Percentiles rank a stretch among this genome's conserved stretches.
These are phyloP conservation scores for Anhinga rufa DNA, from an alignment of 2,113 vertebrate genomes.

Conservation along the genomic window DNA sequence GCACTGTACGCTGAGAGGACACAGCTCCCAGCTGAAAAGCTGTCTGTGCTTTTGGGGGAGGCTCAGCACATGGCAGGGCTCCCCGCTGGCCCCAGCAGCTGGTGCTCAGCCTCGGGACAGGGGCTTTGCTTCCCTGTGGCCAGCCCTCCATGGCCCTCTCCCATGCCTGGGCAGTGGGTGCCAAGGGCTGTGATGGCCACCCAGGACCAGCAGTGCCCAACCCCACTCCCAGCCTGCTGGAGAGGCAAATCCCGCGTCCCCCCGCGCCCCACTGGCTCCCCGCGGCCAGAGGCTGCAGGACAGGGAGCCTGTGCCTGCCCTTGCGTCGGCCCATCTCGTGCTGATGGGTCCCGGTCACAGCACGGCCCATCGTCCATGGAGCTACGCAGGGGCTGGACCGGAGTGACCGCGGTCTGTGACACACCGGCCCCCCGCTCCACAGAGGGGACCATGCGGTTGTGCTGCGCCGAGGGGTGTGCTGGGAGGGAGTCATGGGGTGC, in stretches of 20 bases:
- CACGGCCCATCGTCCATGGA: fast-evolving
- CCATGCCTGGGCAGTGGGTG: not conserved
- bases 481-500: not conserved
- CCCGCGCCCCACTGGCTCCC: fast-evolving
- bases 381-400: not conserved
- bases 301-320: not conserved
- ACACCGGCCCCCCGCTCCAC: fast-evolving
- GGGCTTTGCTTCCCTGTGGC: not conserved
- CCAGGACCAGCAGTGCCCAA: not conserved
- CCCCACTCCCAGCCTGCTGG: not conserved
- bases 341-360: not conserved
- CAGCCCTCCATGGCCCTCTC: not conserved
- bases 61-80: not conserved
- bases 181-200: fast-evolving
- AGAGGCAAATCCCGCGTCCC: not conserved
- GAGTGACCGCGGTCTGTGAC: fast-evolving
- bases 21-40: not conserved
- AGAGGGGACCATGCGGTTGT: fast-evolving
- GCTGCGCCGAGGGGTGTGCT: not conserved
- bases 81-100: fast-evolving
- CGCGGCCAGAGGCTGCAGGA: not conserved
- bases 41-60: not conserved
- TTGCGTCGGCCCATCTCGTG: fast-evolving
- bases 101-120: not conserved
- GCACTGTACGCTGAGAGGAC: fast-evolving